Conservation (phyloP, 2,113 vertebrate genomes). For the Felis catus region DNA sequence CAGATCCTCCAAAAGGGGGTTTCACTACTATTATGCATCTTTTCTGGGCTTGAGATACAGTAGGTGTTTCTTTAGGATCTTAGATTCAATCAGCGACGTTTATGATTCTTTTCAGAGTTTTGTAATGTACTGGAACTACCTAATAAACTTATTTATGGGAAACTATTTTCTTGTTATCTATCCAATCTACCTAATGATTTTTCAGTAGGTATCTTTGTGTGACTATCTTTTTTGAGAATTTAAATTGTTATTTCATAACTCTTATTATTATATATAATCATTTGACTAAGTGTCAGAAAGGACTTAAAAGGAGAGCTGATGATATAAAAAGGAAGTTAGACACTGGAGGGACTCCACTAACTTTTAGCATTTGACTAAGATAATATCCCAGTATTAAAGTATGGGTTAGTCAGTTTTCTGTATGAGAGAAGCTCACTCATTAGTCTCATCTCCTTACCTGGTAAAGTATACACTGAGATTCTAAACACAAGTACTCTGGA, state of each 20-base stretch:
- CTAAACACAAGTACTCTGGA: slow-evolving; percentile 39
- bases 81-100: neutral
- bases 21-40: neutral
- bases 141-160: neutral
- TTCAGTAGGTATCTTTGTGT: slow-evolving; percentile 20
- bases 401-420: slow-evolving; percentile 27
- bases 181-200: neutral
- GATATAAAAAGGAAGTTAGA: slow-evolving; percentile 32
- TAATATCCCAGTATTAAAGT: neutral
- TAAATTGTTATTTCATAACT: slow-evolving; percentile 2
- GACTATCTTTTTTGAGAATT: neutral
- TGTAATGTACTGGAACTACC: neutral
- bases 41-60: neutral
- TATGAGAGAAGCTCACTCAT: slow-evolving; percentile 1
- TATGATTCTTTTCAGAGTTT: neutral
- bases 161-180: slow-evolving; percentile 2
- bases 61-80: neutral
- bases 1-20: neutral
- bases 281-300: neutral
- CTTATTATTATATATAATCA: neutral
- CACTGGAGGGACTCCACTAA: neutral
- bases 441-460: slow-evolving; percentile 31
- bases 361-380: slow-evolving; percentile 23
- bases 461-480: slow-evolving; percentile 69
- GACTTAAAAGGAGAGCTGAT: slow-evolving; percentile 7